Base-by-base conservation (phyloP, 2,888 invertebrate genomes). In the Pogonocherus hispidulus region DNA sequence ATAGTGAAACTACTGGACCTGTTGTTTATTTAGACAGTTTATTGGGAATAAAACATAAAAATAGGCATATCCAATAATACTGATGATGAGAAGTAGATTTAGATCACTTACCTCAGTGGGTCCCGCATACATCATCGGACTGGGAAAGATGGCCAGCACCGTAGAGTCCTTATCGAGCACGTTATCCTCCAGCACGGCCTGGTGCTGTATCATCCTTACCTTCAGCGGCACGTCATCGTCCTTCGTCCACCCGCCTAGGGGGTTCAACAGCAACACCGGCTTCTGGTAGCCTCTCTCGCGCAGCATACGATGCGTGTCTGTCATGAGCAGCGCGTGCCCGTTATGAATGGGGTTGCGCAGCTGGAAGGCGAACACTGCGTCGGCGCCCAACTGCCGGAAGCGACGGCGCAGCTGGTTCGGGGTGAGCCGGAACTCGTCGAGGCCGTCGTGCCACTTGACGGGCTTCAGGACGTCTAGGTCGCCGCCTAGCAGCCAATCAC, bases 111-210 rank as follows among this genome's bases (percentile, higher is more conserved):
- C 96, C 90, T 99, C 98, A 27, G 97, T 96, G 11, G 98, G 98
- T 1, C 99, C 99, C 3, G 98, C 99, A 84, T 99, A 99, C 93
- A 97, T 94, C 99, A 99, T 99, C 1, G 99, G 99, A 55, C 98
- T 97, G 0, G 99, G 99, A 87, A 99, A 99, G 80, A 99, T 98
- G 0, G 98, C 97, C 69, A 98, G 86, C 14, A 98, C 90, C 0
- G 99, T 99, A 41, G 92, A 89, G 23, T 91, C 88, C 0, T 93
- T 91, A 82, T 97, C 94, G 27, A 96, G 81, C 0, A 96, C 90
- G 0, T 93, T 92, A 67, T 96, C 95, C 72, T 92, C 92, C 14
- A 98, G 87, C 16, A 98, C 95, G 0, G 97, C 96, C 82, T 93
- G 91, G 86, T 98, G 98, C 80, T 98, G 98, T 57, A 91, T 89